These are phyloP conservation scores for Agrypnus murinus DNA, from an alignment of 2,888 invertebrate species.

Conservation along the genomic window DNA sequence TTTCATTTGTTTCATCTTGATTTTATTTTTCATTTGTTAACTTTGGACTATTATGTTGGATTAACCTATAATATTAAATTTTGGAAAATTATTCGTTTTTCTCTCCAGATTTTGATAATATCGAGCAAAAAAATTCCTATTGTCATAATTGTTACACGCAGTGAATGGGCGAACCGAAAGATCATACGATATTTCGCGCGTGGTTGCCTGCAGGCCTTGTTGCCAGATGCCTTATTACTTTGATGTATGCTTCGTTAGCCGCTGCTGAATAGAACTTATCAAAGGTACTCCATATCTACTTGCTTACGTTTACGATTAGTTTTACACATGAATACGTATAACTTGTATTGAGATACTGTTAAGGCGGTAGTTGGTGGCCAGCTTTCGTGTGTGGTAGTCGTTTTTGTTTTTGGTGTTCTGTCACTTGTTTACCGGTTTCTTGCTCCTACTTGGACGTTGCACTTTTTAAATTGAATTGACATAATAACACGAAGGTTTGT, in stretches of 20 bases:
- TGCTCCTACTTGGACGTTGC: too few species aligned
- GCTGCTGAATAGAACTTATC: not conserved
- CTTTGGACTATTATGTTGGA: too few species aligned
- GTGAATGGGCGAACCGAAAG: slow-evolving; percentile 9
- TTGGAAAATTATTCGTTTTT: too few species aligned
- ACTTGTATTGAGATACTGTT: too few species aligned
- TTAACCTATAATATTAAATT: too few species aligned
- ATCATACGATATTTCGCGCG: slow-evolving; percentile 17
- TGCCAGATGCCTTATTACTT: not conserved
- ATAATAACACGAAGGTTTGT: too few species aligned
- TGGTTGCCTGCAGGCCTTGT: not conserved
- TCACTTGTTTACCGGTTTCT: too few species aligned
- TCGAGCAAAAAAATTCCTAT: not conserved
- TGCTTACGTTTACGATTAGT: not conserved
- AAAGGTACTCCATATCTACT: slow-evolving; percentile 5
- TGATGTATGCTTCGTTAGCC: slow-evolving; percentile 2
- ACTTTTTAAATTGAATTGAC: too few species aligned
- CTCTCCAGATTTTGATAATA: too few species aligned
- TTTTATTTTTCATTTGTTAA: too few species aligned
- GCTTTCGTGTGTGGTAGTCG: not conserved
- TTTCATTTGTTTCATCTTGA: too few species aligned
- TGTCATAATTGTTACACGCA: slow-evolving; percentile 14
- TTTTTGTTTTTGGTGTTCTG: not conserved
- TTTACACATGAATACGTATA: not conserved
- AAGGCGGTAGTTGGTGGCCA: slow-evolving; percentile 10